Conservation (phyloP, 2,113 vertebrate species). For the Oophaga pumilio region DNA sequence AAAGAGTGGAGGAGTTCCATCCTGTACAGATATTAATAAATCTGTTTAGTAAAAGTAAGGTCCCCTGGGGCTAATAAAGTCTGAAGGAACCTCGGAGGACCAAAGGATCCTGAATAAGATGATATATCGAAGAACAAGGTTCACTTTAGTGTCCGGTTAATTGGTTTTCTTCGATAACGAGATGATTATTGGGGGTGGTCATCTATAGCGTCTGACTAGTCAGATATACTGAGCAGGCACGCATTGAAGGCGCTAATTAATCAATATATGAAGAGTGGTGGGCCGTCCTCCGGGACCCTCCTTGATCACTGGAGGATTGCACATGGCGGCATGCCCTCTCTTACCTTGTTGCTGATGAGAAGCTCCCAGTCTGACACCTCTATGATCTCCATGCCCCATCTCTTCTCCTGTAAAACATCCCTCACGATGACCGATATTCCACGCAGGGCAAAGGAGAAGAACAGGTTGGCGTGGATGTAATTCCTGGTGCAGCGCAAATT, state of each 20-base stretch:
- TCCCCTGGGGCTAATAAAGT: too few relatives aligned
- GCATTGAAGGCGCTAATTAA: neutral
- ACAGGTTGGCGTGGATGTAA: slow-evolving; percentile 80
- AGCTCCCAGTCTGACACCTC: slow-evolving; percentile 72
- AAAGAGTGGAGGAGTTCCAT: too few relatives aligned
- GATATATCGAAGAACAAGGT: neutral
- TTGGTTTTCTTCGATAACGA: neutral
- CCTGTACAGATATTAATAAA: too few relatives aligned
- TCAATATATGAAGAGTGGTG: neutral
- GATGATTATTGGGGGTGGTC: neutral
- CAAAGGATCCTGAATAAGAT: neutral
- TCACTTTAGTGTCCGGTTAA: neutral
- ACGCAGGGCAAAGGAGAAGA: slow-evolving; percentile 81
- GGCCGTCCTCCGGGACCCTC: neutral
- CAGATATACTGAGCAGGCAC: neutral
- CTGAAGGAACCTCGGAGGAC: too few relatives aligned
- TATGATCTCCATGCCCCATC: slow-evolving; percentile 73
- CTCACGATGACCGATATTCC: slow-evolving; percentile 78
- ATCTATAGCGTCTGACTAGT: neutral
- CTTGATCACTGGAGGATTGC: too few relatives aligned
- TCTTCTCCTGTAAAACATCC: slow-evolving; percentile 76
- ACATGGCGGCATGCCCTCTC: neutral
- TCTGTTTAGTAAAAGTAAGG: too few relatives aligned
- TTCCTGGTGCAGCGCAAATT: slow-evolving; percentile 83
- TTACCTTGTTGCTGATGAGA: slow-evolving; percentile 74